Evolutionary conservation across 2,113 vertebrate species (phyloP).

Genomic region (Tretioscincus oriximinensis): DNA sequence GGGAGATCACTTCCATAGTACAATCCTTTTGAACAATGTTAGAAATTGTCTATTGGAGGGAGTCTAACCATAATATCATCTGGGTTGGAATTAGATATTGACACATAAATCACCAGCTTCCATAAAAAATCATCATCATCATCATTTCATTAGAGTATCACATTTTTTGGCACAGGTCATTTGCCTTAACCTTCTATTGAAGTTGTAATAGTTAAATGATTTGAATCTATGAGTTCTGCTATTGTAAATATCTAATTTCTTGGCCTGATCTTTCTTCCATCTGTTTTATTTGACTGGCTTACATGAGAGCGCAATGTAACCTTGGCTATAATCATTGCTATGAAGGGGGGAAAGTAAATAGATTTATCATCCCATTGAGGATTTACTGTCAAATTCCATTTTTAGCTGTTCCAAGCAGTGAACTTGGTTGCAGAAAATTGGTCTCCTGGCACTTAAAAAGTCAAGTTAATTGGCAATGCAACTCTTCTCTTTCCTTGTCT

Average conservation of each 20-base stretch:
- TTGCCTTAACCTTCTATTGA: slow-evolving; percentile 1
- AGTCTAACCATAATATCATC: slow-evolving; percentile 11
- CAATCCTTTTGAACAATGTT: slow-evolving; percentile 46
- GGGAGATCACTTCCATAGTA: slow-evolving; percentile 38
- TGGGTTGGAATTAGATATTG: slow-evolving; percentile 36
- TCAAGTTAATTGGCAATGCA: slow-evolving; percentile 3
- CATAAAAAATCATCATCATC: slow-evolving; percentile 13
- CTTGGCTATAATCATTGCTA: slow-evolving; percentile 38
- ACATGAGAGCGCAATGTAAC: slow-evolving; percentile 30
- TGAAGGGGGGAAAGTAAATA: slow-evolving; percentile 15
- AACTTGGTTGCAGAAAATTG: slow-evolving; percentile 28
- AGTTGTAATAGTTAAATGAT: slow-evolving; percentile 32
- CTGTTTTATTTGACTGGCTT: slow-evolving; percentile 49
- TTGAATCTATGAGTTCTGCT: slow-evolving; percentile 24
- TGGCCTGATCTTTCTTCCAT: slow-evolving; percentile 36
- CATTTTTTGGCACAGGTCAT: background rate
- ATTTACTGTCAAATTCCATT: slow-evolving; percentile 53
- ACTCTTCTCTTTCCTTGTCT: slow-evolving; percentile 31
- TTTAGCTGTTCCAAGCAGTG: slow-evolving; percentile 41
- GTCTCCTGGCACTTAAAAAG: slow-evolving; percentile 42
- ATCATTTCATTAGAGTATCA: slow-evolving; percentile 38
- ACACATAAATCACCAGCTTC: slow-evolving; percentile 13
- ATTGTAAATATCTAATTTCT: slow-evolving; percentile 33
- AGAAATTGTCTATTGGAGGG: slow-evolving; percentile 49
- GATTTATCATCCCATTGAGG: slow-evolving; percentile 49